phyloP scores from a whole-genome alignment of 2,888 invertebrate genomes.

The Plebejus argus region DNA sequence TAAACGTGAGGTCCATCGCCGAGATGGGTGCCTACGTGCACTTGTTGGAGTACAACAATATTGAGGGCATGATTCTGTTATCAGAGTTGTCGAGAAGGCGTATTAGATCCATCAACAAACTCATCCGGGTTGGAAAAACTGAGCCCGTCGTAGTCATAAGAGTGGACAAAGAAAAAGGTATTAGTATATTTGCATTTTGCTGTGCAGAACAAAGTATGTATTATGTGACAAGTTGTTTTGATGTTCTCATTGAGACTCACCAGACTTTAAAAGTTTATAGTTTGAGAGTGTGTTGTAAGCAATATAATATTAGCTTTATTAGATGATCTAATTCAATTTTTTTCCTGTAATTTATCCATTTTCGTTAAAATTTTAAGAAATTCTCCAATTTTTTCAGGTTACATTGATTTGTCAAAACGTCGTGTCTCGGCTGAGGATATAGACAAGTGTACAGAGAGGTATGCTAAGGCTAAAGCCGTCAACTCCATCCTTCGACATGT shows the following conservation, averaged over 20 bases:
- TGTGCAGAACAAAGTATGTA: not conserved
- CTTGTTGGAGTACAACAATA: conserved; percentile 98
- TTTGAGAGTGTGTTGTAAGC: not conserved
- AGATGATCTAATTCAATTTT: not conserved
- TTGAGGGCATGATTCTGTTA: conserved; percentile 99
- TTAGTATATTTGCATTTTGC: not conserved
- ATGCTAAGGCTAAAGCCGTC: conserved; percentile 98
- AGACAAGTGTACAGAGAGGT: conserved; percentile 98
- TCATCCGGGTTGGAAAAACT: conserved; percentile 98
- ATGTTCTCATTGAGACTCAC: not conserved
- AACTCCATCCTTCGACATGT: conserved; percentile 99
- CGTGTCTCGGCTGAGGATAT: conserved; percentile 99
- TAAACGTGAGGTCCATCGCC: conserved; percentile 98
- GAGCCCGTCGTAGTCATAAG: conserved; percentile 99
- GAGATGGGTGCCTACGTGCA: conserved; percentile 99
- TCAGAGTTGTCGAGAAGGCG: conserved; percentile 98
- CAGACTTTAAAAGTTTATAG: not conserved
- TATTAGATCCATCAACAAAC: conserved; percentile 99
- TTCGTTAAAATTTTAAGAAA: not conserved
- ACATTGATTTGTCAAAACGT: conserved; percentile 99
- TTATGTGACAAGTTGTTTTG: not conserved
- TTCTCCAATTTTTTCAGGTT: conserved; percentile 81
- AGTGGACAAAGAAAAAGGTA: conserved; percentile 99
- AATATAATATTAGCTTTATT: not conserved
- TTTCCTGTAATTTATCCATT: not conserved